Evolutionary conservation across 2,888 invertebrate species (phyloP).

Genomic region (Drepanosiphum platanoidis): DNA sequence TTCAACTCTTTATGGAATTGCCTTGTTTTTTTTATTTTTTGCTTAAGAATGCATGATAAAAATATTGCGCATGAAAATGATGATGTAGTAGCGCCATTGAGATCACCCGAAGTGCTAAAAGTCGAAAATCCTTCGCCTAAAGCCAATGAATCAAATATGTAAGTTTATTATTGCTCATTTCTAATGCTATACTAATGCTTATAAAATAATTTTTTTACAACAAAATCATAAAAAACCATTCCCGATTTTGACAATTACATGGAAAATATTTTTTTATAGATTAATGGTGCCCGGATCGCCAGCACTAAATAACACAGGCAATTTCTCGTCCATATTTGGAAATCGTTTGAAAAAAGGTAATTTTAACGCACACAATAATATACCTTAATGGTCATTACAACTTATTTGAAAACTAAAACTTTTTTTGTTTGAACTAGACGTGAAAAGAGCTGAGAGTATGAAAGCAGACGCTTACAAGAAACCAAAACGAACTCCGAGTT

Average conservation of each 20-base stretch:
- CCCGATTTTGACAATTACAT: neutral
- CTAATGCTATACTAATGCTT: constrained; percentile 38
- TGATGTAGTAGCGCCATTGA: constrained; percentile 50
- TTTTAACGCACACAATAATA: constrained; percentile 29
- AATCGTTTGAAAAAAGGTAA: constrained; percentile 74
- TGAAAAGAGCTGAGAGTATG: constrained; percentile 92
- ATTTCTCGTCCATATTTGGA: constrained; percentile 73
- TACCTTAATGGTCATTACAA: neutral
- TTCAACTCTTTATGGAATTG: constrained; percentile 32
- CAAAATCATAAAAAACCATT: too few relatives aligned
- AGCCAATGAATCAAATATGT: constrained; percentile 8
- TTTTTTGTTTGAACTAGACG: too few relatives aligned
- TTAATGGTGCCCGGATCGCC: constrained; percentile 61
- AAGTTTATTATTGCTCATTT: constrained; percentile 34
- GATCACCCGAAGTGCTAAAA: constrained; percentile 26
- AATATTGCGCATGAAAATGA: constrained; percentile 55
- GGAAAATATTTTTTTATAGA: constrained; percentile 34
- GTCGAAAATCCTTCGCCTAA: constrained; percentile 13
- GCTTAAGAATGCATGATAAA: constrained; percentile 61
- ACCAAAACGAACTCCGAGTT: constrained; percentile 91
- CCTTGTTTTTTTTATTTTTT: constrained; percentile 44
- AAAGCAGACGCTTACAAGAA: constrained; percentile 81
- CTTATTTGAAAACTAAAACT: too few relatives aligned
- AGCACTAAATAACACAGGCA: constrained; percentile 72
- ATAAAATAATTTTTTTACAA: neutral